A percentile compares a stretch with the other conserved stretches of the same genome.
Evolutionary conservation across 2,113 vertebrate species (phyloP).

Genomic region (Acinonyx jubatus): DNA sequence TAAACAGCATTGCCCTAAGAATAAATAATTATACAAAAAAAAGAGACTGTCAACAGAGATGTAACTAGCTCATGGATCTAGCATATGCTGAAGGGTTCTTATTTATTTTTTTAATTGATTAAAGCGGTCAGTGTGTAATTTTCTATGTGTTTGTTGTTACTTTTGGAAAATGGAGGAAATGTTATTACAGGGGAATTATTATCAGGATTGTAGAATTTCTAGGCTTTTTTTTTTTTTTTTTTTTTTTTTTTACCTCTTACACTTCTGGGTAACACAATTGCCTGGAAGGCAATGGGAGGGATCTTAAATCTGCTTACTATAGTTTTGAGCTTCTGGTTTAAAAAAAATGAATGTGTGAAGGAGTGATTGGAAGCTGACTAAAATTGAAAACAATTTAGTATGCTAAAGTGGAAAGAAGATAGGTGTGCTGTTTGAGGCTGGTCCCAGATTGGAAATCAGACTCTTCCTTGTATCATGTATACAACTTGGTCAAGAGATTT

Average conservation of each 20-base stretch:
- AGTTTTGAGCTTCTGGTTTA: background rate
- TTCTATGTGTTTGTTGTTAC: background rate
- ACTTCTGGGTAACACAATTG: background rate
- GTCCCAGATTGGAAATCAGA: background rate
- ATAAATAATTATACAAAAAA: background rate
- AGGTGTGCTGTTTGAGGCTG: background rate
- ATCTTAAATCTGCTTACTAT: background rate
- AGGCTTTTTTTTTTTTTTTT: background rate
- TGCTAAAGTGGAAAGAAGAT: background rate
- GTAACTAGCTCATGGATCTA: background rate
- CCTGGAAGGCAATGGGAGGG: background rate
- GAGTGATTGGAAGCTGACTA: background rate
- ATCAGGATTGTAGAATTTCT: background rate
- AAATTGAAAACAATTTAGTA: background rate
- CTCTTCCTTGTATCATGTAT: background rate
- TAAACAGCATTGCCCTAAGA: conserved; percentile 41
- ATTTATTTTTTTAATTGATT: background rate
- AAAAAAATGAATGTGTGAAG: background rate
- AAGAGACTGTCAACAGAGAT: background rate
- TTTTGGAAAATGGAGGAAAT: background rate
- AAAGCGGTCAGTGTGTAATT: background rate
- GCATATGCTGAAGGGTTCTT: background rate
- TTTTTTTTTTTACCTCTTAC: background rate
- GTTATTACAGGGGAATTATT: background rate
- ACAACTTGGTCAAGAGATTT: background rate